A percentile compares a stretch with the other conserved stretches of the same genome.
phyloP scores from a whole-genome alignment of 2,797 vertebrate species.

The Labroides dimidiatus region DNA sequence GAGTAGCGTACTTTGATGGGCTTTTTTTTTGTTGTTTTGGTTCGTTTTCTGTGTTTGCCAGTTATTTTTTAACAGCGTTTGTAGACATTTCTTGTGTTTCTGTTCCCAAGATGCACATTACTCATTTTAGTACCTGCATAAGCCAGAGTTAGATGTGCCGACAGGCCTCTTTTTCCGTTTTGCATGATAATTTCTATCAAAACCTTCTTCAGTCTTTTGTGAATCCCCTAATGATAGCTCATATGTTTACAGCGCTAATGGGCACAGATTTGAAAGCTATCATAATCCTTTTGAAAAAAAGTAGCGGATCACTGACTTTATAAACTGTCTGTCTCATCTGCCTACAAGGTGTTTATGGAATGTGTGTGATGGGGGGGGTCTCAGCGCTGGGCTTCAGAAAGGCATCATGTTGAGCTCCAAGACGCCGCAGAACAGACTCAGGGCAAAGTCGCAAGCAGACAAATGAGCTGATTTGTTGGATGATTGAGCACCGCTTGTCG shows the following conservation, averaged over 20 bases:
- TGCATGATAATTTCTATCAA: conserved; percentile 62
- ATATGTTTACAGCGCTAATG: conserved; percentile 67
- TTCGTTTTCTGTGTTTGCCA: conserved; percentile 19
- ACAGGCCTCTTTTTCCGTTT: conserved; percentile 48
- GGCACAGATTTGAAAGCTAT: conserved; percentile 68
- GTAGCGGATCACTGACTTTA: conserved; percentile 65
- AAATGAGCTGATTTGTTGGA: conserved; percentile 76
- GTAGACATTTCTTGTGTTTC: conserved; percentile 20
- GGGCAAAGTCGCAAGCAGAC: conserved; percentile 74
- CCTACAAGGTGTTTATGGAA: conserved; percentile 55
- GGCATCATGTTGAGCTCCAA: conserved; percentile 35
- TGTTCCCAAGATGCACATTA: conserved; percentile 49
- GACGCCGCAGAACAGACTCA: conserved; percentile 54
- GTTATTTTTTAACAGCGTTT: conserved; percentile 35
- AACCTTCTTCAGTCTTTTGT: conserved; percentile 60
- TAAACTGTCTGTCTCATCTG: conserved; percentile 63
- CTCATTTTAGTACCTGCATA: conserved; percentile 50
- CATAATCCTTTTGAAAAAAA: conserved; percentile 67
- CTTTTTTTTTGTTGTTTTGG: too few relatives aligned
- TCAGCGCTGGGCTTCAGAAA: conserved; percentile 41
- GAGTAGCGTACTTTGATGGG: conserved; percentile 32
- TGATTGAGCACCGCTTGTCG: conserved; percentile 76
- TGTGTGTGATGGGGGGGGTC: conserved; percentile 38
- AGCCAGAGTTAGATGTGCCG: conserved; percentile 53
- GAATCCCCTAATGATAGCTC: conserved; percentile 57